Evolutionary conservation across 2,113 vertebrate species (phyloP).

Genomic region (Hemiscyllium ocellatum): DNA sequence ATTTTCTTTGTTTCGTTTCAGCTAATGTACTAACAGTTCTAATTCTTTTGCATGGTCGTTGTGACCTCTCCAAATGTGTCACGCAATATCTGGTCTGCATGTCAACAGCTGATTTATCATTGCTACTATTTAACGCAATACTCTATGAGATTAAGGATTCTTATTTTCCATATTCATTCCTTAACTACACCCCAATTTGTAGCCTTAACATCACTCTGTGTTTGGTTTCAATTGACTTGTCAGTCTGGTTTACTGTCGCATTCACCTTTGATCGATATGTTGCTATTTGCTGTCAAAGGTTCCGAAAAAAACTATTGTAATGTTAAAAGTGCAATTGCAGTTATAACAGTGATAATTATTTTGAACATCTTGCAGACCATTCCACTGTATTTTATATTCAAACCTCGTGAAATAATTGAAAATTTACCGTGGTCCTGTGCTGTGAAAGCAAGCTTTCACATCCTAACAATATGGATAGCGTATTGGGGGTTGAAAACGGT

Average conservation of each 20-base stretch:
- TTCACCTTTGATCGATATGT: too few species aligned
- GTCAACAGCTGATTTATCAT: neutral
- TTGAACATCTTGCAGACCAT: neutral
- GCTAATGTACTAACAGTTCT: neutral
- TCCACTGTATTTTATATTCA: neutral
- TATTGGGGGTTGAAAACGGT: neutral
- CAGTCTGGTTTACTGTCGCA: too few species aligned
- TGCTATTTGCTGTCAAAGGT: too few species aligned
- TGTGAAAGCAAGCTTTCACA: neutral
- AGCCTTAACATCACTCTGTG: too few species aligned
- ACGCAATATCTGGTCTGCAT: neutral
- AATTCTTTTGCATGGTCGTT: neutral
- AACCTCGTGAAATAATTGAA: neutral
- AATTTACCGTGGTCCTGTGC: neutral
- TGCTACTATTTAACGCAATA: neutral
- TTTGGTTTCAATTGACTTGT: too few species aligned
- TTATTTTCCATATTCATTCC: too few species aligned
- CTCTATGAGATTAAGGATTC: neutral
- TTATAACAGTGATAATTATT: neutral
- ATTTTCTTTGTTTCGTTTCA: neutral
- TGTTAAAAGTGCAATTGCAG: neutral
- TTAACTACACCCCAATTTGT: too few species aligned
- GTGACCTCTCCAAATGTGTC: neutral
- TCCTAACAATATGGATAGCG: neutral
- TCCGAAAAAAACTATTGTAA: too few species aligned